Conservation (phyloP, 2,888 invertebrate genomes). For the Rhamnusium bicolor region DNA sequence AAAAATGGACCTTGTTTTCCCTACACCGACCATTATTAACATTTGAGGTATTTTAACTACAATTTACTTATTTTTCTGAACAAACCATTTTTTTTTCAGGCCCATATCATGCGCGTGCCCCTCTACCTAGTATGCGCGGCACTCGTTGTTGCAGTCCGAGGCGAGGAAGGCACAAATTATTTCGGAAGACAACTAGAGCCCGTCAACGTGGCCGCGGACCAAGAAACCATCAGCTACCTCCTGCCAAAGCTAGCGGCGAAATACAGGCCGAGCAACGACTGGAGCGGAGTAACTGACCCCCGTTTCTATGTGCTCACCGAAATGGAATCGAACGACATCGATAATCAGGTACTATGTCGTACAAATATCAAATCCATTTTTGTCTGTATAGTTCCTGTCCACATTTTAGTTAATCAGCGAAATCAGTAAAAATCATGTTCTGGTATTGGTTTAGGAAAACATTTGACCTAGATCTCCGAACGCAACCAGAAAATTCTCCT, state of each 20-base stretch:
- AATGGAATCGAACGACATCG: slow-evolving; percentile 64
- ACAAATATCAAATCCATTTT: background rate
- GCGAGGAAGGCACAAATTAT: slow-evolving; percentile 59
- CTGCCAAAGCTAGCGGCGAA: slow-evolving; percentile 74
- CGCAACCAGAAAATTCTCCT: no score
- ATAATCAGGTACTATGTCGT: slow-evolving; percentile 61
- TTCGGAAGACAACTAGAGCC: slow-evolving; percentile 61
- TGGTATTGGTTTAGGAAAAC: no score
- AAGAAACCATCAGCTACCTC: slow-evolving; percentile 71
- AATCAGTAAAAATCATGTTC: no score
- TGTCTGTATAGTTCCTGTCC: no score
- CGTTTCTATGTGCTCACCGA: slow-evolving; percentile 70
- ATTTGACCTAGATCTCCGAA: no score
- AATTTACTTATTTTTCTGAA: no score
- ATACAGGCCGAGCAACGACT: slow-evolving; percentile 68
- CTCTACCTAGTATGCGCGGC: slow-evolving; percentile 68
- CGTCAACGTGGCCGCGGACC: slow-evolving; percentile 65
- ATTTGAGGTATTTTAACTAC: no score
- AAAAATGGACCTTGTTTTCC: no score
- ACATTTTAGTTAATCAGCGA: no score
- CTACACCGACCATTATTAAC: no score
- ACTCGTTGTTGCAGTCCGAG: slow-evolving; percentile 63
- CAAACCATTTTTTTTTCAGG: slow-evolving; percentile 51
- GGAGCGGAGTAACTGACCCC: slow-evolving; percentile 68
- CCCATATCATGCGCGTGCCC: slow-evolving; percentile 66